These are phyloP conservation scores for Hippopotamus amphibius DNA, from an alignment of 2,113 vertebrate genomes.

Conservation along the genomic window DNA sequence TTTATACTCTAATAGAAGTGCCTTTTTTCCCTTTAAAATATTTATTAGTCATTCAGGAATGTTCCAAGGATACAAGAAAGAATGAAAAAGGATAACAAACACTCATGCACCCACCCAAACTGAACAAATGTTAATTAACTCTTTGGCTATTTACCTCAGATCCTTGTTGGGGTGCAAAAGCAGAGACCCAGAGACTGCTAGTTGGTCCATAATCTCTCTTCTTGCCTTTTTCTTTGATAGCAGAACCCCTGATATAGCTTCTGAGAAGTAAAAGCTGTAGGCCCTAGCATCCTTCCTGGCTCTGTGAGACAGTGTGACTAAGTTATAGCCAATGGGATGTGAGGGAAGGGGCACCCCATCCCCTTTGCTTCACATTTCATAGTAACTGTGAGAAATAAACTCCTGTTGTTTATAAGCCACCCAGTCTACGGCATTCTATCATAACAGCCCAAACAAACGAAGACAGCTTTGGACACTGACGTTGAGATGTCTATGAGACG, in stretches of 20 bases:
- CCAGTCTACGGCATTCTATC: not conserved
- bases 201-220: not conserved
- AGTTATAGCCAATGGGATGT: not conserved
- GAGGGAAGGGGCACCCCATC: not conserved
- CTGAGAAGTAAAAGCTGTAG: not conserved
- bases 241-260: not conserved
- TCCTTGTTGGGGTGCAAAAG: not conserved
- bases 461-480: not conserved
- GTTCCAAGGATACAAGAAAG: not conserved
- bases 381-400: not conserved
- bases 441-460: not conserved
- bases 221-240: not conserved
- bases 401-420: not conserved
- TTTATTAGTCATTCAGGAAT: slow-evolving; percentile 6
- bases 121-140: not conserved
- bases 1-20: not conserved
- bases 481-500: not conserved
- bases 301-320: not conserved
- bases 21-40: not conserved
- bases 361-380: not conserved
- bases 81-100: not conserved
- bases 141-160: not conserved
- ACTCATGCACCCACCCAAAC: not conserved
- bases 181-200: not conserved
- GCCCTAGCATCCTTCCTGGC: not conserved